Base-by-base conservation (phyloP, 2,888 invertebrate species). In the Ophonus ardosiacus region DNA sequence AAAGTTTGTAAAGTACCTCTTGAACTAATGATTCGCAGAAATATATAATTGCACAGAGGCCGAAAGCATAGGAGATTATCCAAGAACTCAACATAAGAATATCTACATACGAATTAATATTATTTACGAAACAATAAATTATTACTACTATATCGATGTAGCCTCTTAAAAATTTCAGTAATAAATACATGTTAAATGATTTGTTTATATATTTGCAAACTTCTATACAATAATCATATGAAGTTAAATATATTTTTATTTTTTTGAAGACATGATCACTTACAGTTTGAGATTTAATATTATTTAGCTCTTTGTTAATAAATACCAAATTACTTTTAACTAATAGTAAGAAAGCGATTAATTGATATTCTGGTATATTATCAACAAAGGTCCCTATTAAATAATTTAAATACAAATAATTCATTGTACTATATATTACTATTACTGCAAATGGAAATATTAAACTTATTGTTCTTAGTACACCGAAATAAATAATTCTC, bases 241-340 rank as follows among this genome's bases (percentile, higher is more conserved):
- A 1, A 51, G 13, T 51, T 51, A 51, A 51, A 51, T 51, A 13
- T 10, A 13, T 38, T 1, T 68, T 1, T 15, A n/a, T 68, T 68
- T 13, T 31, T 38, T 68, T 68, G 13, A 31, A 38, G 7, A 59
- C n/a, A 59, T 17, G 13, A 24, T 10, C 24, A 0, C 24, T 24
- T 5, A 31, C 5, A 31, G 31, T 31, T 31, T 4, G 3, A 21
- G 0, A 10, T 8, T 18, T 38, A 3, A 31, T n/a, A 31, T 38
- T 15, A 24, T 68, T 68, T 68, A 68, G 31, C 15, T 38, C 10
- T 38, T 68, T 68, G 38, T 68, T 68, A 31, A 68, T 68, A 31
- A 38, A 31, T 8, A n/a, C 31, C 15, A 68, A 68, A 15, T 68
- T 68, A 7, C 38, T 68, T 68, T 6, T 13, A 1, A 68, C 0